phyloP scores from a whole-genome alignment of 2,888 invertebrate genomes.

The Drosophila buzzatii region DNA sequence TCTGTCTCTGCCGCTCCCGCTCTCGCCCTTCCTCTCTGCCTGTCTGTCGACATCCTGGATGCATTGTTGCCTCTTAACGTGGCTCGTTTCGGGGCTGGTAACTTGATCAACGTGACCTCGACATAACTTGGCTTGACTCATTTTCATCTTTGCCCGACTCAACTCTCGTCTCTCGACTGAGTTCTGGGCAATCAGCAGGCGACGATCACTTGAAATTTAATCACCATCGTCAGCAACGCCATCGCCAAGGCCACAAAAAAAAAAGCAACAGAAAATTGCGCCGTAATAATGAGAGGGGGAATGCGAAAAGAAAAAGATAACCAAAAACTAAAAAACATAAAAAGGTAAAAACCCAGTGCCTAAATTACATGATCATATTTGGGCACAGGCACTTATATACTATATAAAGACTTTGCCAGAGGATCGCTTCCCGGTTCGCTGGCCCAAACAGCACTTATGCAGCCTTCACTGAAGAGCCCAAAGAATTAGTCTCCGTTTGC shows the following conservation, averaged over 20 bases:
- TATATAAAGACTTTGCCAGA: not conserved
- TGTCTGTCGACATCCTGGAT: constrained; percentile 11
- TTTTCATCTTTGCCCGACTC: constrained; percentile 25
- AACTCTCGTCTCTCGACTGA: constrained; percentile 11
- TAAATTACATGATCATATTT: constrained; percentile 52
- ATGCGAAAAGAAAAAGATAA: constrained; percentile 3
- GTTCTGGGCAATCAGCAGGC: constrained; percentile 50
- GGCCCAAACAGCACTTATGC: constrained; percentile 14
- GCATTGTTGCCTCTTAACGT: constrained; percentile 39
- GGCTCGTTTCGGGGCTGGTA: constrained; percentile 49
- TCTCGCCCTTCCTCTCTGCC: not conserved
- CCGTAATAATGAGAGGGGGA: constrained; percentile 26
- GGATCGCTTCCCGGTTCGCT: constrained; percentile 59
- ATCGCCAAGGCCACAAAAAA: constrained; percentile 44
- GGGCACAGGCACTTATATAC: constrained; percentile 2
- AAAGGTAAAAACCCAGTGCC: constrained; percentile 28
- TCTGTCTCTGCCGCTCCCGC: not conserved
- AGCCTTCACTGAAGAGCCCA: not conserved
- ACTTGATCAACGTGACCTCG: constrained; percentile 78
- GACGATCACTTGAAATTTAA: constrained; percentile 68
- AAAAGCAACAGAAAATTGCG: constrained; percentile 6
- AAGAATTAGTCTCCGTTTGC: constrained; percentile 11
- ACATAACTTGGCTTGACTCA: constrained; percentile 63
- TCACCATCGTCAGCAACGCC: constrained; percentile 47
- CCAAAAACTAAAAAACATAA: not conserved